These are phyloP conservation scores for Astreopora myriophthalma DNA, from an alignment of 64 coral and sea anemone genomes.

Conservation along the genomic window DNA sequence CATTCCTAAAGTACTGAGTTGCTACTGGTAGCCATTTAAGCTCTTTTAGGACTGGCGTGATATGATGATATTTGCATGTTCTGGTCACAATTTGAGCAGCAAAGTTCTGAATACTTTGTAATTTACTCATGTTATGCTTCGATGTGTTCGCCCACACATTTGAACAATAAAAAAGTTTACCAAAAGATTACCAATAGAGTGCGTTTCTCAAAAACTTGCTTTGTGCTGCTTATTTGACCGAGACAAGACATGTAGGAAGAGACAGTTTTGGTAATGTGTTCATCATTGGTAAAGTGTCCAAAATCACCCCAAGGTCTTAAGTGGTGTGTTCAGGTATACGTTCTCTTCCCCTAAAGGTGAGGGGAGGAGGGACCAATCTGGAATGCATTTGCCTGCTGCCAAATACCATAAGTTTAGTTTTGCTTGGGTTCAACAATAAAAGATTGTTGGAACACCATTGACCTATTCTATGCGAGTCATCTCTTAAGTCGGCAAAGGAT, in stretches of 20 bases:
- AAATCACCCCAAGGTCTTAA: not conserved
- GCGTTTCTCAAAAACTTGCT: not conserved
- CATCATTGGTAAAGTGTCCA: not conserved
- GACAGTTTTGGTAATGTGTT: not conserved
- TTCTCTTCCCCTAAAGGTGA: no score
- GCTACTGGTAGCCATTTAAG: not conserved
- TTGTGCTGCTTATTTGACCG: not conserved
- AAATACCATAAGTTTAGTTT: not conserved
- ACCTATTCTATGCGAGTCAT: not conserved
- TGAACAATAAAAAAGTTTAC: not conserved
- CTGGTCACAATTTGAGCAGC: not conserved
- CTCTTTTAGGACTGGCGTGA: constrained; percentile 28
- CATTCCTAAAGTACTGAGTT: not conserved
- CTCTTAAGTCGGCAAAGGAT: not conserved
- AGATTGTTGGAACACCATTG: constrained; percentile 8
- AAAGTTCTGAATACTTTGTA: constrained; percentile 29
- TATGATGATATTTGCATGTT: not conserved
- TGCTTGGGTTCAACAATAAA: not conserved
- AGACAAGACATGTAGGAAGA: not conserved
- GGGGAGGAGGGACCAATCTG: not conserved
- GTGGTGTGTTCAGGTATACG: not conserved
- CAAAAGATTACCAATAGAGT: not conserved
- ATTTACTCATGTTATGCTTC: not conserved
- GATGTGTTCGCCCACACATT: not conserved
- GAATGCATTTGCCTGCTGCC: not conserved